phyloP scores from a whole-genome alignment of 2,888 invertebrate genomes.

The Eupithecia subumbrata region DNA sequence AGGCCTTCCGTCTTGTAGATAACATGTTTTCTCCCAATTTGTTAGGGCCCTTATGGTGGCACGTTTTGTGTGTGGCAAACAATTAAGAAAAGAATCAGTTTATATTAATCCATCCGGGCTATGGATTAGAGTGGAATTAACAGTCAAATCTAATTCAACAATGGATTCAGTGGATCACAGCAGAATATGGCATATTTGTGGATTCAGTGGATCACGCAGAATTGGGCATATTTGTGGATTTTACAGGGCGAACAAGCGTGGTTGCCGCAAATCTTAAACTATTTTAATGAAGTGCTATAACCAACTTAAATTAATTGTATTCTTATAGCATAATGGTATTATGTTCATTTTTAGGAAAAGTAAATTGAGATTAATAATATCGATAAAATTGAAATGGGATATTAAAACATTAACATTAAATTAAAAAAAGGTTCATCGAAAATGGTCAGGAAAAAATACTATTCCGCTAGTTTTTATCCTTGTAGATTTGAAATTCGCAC shows the following conservation, averaged over 20 bases:
- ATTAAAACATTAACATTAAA: no score
- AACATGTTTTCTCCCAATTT: slow-evolving; percentile 36
- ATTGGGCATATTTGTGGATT: not conserved
- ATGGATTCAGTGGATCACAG: no score
- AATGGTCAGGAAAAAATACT: not conserved
- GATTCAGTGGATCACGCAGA: no score
- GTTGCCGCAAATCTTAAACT: no score
- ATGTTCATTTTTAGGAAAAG: not conserved
- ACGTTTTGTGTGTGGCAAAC: not conserved
- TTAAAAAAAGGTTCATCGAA: no score
- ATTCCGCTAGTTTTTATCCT: not conserved
- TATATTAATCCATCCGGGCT: not conserved
- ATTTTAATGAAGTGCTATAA: no score
- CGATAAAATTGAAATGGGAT: not conserved
- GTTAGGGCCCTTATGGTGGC: slow-evolving; percentile 9
- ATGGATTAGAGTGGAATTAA: no score
- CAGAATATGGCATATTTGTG: not conserved
- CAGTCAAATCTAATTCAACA: no score
- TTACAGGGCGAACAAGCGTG: no score
- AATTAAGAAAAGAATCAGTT: not conserved
- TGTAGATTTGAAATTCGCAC: not conserved
- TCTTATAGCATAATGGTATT: no score
- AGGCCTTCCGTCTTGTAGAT: slow-evolving; percentile 24
- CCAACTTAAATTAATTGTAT: no score
- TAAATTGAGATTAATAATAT: not conserved